phyloP scores from a whole-genome alignment of 2,113 vertebrate genomes.

The Rhadina sibilatrix region DNA sequence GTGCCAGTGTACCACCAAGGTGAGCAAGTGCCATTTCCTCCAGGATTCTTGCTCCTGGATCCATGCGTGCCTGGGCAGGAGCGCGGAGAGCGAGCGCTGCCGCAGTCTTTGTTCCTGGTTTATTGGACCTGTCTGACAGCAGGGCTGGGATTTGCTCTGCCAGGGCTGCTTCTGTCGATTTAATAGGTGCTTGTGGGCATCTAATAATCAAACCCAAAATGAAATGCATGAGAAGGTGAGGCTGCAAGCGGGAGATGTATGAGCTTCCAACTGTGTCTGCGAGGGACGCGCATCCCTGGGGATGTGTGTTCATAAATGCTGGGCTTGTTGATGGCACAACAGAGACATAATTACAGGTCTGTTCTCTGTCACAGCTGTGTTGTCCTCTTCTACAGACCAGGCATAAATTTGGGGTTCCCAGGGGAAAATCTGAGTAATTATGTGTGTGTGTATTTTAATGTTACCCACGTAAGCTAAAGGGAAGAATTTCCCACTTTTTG shows the following conservation, averaged over 20 bases:
- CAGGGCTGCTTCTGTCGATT: background rate
- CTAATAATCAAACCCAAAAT: background rate
- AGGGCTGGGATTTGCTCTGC: background rate
- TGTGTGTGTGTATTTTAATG: background rate
- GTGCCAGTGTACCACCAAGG: background rate
- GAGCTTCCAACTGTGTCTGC: background rate
- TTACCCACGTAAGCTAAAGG: background rate
- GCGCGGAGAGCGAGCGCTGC: fast-evolving
- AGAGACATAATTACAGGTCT: conserved; percentile 28
- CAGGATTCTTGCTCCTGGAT: background rate
- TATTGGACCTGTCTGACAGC: background rate
- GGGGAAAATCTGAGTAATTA: background rate
- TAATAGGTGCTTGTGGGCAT: conserved; percentile 8
- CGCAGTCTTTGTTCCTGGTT: background rate
- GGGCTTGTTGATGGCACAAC: conserved; percentile 15
- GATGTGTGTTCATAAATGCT: background rate
- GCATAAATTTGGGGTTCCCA: background rate
- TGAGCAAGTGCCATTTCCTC: background rate
- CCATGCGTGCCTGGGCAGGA: fast-evolving
- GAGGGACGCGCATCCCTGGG: background rate
- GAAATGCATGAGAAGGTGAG: background rate
- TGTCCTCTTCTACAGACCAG: background rate
- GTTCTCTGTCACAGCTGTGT: conserved; percentile 17
- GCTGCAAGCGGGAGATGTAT: background rate
- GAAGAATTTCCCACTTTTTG: background rate